Evolutionary conservation across 2,888 invertebrate genomes (phyloP).

Genomic region (Drosophila anomelani): DNA sequence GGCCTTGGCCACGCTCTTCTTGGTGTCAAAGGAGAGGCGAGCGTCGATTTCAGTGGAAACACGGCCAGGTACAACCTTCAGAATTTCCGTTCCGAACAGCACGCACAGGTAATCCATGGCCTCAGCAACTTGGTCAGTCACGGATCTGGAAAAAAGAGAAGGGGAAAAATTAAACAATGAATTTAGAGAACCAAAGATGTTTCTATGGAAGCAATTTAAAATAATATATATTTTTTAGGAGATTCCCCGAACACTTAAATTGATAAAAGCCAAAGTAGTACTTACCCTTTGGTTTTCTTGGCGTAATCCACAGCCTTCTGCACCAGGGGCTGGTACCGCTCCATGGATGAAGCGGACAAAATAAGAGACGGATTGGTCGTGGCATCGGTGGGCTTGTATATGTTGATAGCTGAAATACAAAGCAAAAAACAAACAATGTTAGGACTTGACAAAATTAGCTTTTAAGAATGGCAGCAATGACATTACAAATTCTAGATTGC

Average conservation of each 20-base stretch:
- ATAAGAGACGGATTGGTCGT: slow-evolving; percentile 99
- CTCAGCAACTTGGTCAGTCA: slow-evolving; percentile 86
- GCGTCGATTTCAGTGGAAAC: slow-evolving; percentile 84
- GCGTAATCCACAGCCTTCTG: slow-evolving; percentile 97
- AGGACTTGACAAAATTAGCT: not conserved
- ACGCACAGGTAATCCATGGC: slow-evolving; percentile 98
- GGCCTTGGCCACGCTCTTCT: slow-evolving; percentile 96
- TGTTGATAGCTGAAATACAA: slow-evolving; percentile 92
- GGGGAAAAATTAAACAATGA: not conserved
- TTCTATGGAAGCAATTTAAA: not conserved
- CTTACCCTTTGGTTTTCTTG: slow-evolving; percentile 87
- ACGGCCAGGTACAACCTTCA: slow-evolving; percentile 98
- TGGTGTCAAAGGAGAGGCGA: slow-evolving; percentile 94
- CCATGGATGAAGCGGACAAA: slow-evolving; percentile 95
- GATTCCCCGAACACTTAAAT: not conserved
- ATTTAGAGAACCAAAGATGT: too few species aligned
- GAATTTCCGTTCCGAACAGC: slow-evolving; percentile 97
- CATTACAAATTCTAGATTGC: slow-evolving; percentile 6
- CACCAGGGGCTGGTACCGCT: slow-evolving; percentile 95
- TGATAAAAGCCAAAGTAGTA: not conserved
- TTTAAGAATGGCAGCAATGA: not conserved
- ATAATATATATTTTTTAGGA: not conserved
- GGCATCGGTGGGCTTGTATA: slow-evolving; percentile 99
- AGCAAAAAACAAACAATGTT: not conserved
- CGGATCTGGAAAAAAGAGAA: slow-evolving; percentile 45